These are phyloP conservation scores for Brachionus rubens DNA, from an alignment of 1,140 invertebrate species.

Conservation along the genomic window DNA sequence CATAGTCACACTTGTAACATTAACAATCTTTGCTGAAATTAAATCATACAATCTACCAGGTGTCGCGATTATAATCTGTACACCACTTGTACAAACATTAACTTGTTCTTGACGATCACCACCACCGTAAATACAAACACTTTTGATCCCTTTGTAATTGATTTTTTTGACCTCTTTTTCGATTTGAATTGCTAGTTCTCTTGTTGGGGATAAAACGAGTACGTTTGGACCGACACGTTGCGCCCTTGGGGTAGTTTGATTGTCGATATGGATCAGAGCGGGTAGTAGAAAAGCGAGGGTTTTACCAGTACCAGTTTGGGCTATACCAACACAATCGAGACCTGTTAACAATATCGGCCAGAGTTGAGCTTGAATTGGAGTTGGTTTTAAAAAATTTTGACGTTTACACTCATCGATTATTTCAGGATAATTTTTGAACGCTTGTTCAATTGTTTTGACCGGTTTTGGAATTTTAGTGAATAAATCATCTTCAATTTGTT, in stretches of 20 bases:
- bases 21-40: slow-evolving; percentile 61
- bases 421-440: slow-evolving; percentile 71
- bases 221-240: slow-evolving; percentile 76
- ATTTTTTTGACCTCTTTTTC: slow-evolving; percentile 83
- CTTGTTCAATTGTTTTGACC: slow-evolving; percentile 75
- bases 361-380: slow-evolving; percentile 67
- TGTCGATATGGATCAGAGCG: slow-evolving; percentile 81
- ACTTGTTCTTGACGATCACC: slow-evolving; percentile 74
- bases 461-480: slow-evolving; percentile 73
- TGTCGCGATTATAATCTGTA: slow-evolving; percentile 83
- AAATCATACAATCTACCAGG: slow-evolving; percentile 83
- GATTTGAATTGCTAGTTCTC: slow-evolving; percentile 85
- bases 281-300: slow-evolving; percentile 85
- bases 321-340: slow-evolving; percentile 84
- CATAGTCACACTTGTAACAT: slow-evolving; percentile 58
- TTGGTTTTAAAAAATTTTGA: slow-evolving; percentile 55
- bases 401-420: slow-evolving; percentile 56
- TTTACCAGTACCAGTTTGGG: slow-evolving; percentile 78
- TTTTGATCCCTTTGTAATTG: slow-evolving; percentile 74
- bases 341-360: slow-evolving; percentile 83
- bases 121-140: slow-evolving; percentile 82
- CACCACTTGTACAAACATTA: slow-evolving; percentile 67
- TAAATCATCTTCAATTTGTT: slow-evolving; percentile 9
- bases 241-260: slow-evolving; percentile 68
- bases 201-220: slow-evolving; percentile 79